Evolutionary conservation across 1,140 invertebrate genomes (phyloP).

Genomic region (Araneus ventricosus): DNA sequence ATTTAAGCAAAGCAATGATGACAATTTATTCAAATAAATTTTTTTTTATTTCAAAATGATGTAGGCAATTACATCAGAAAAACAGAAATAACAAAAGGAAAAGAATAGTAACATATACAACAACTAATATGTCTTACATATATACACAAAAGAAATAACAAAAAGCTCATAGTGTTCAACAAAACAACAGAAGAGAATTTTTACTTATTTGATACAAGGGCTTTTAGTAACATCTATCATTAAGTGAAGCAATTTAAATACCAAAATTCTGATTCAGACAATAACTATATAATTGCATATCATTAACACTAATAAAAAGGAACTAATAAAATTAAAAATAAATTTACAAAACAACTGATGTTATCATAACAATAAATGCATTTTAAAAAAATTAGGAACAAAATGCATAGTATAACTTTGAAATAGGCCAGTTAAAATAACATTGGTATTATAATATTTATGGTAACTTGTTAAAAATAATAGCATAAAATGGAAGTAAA

Average conservation of each 20-base stretch:
- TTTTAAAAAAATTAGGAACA: neutral
- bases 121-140: neutral
- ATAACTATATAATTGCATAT: neutral
- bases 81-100: neutral
- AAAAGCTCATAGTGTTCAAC: neutral
- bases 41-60: neutral
- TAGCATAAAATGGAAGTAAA: neutral
- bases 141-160: neutral
- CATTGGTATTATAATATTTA: too few relatives aligned
- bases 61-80: neutral
- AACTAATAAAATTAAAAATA: neutral
- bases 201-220: conserved; percentile 10
- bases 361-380: neutral
- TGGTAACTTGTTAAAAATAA: too few relatives aligned
- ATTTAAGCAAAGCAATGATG: neutral
- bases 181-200: neutral
- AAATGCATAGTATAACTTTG: neutral
- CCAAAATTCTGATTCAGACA: neutral
- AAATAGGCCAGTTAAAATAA: too few relatives aligned
- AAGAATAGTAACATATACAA: neutral
- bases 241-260: neutral
- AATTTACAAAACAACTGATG: neutral
- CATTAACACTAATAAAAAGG: neutral
- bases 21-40: neutral
- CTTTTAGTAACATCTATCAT: neutral